phyloP scores from a whole-genome alignment of 2,113 vertebrate genomes.

The Forbesichthys papilliferus region DNA sequence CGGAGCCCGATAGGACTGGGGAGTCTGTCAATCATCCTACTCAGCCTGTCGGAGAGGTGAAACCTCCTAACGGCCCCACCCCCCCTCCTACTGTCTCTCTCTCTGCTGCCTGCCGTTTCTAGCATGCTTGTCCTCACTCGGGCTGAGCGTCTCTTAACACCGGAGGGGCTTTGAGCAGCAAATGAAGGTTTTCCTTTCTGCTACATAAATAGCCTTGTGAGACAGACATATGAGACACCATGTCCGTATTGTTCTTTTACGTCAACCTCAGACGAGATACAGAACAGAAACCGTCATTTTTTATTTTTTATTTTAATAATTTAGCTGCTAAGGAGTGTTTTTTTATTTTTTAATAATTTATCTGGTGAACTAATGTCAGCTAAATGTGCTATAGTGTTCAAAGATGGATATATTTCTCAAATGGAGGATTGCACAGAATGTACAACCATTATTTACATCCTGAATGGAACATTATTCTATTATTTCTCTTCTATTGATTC shows the following conservation, averaged over 20 bases:
- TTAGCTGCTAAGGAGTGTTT: too few species aligned
- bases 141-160: slow-evolving; percentile 9
- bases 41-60: slow-evolving; percentile 88
- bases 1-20: slow-evolving; percentile 41
- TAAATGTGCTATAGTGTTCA: too few species aligned
- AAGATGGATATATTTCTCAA: neutral
- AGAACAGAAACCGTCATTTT: neutral
- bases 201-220: neutral
- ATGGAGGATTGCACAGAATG: neutral
- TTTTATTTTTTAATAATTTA: too few species aligned
- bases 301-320: too few species aligned
- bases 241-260: neutral
- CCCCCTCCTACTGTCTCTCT: too few species aligned
- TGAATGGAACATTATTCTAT: slow-evolving; percentile 27
- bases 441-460: slow-evolving; percentile 33
- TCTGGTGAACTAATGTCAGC: too few species aligned
- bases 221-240: neutral
- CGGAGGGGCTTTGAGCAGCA: slow-evolving; percentile 14
- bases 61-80: slow-evolving; percentile 48
- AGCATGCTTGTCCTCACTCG: slow-evolving; percentile 54
- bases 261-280: neutral
- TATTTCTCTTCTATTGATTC: slow-evolving; percentile 18
- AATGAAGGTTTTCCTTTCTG: slow-evolving; percentile 7
- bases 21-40: slow-evolving; percentile 49
- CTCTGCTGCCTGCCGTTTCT: slow-evolving; percentile 57